A percentile compares a stretch with the other conserved stretches of the same genome.
Evolutionary conservation across 1,140 invertebrate genomes (phyloP).

Genomic region (Zaprionus ghesquierei): DNA sequence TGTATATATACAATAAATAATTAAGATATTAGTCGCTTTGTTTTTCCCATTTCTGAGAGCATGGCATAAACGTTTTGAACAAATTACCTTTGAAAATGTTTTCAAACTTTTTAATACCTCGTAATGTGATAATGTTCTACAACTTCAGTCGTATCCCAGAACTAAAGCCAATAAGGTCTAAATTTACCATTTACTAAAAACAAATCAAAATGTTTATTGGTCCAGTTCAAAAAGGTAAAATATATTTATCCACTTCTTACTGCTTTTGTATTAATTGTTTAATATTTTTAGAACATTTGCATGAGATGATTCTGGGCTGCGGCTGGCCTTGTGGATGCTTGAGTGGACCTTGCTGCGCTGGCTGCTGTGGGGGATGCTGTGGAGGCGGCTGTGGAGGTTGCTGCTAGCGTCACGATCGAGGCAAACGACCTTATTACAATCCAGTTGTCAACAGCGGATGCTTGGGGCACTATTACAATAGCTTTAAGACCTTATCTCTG

Average conservation of each 20-base stretch:
- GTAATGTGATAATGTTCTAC: not conserved
- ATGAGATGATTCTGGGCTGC: conserved; percentile 29
- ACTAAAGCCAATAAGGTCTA: not conserved
- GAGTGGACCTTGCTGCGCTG: conserved; percentile 11
- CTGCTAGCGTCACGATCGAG: not conserved
- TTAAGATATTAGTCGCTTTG: no score
- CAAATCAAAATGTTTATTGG: not conserved
- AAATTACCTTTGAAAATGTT: not conserved
- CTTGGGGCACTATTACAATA: no score
- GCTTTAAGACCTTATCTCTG: not conserved
- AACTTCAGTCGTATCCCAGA: not conserved
- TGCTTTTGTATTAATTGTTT: not conserved
- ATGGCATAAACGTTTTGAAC: not conserved
- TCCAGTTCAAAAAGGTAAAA: conserved; percentile 1
- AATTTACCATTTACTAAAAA: not conserved
- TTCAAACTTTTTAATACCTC: not conserved
- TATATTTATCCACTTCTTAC: not conserved
- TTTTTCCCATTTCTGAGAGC: no score
- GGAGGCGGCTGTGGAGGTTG: not conserved
- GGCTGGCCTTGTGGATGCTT: conserved; percentile 33
- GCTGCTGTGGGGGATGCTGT: conserved; percentile 10
- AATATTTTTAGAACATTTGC: not conserved
- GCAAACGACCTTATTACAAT: not conserved
- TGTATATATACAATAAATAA: no score
- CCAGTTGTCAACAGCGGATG: no score